These are phyloP conservation scores for Sigmodon hispidus DNA, from an alignment of 2,113 vertebrate genomes.

Conservation along the genomic window DNA sequence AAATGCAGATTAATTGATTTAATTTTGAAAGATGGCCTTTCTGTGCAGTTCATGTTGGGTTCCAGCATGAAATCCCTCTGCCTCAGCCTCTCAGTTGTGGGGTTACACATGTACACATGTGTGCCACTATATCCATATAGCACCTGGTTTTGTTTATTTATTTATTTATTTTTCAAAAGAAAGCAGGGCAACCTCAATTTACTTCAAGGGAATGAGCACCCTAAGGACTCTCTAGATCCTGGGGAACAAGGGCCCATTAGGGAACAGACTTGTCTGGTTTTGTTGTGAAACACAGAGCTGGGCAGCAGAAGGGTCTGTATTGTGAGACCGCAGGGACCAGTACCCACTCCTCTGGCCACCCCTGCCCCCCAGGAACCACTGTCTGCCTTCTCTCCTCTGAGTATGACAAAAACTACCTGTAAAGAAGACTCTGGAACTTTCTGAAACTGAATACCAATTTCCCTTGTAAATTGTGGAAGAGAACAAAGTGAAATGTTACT, in stretches of 20 bases:
- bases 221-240: background rate
- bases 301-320: background rate
- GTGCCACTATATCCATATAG: no score
- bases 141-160: no score
- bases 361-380: background rate
- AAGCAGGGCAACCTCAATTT: background rate
- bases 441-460: background rate
- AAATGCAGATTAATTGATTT: background rate
- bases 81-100: background rate
- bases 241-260: background rate
- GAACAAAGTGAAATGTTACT: background rate
- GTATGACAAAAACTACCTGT: background rate
- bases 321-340: background rate
- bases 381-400: background rate
- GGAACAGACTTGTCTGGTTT: background rate
- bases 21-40: background rate
- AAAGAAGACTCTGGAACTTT: background rate
- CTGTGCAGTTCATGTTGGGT: background rate
- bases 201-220: background rate
- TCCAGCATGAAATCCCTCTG: background rate
- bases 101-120: background rate
- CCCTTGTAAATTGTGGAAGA: background rate
- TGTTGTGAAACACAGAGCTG: background rate
- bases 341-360: background rate
- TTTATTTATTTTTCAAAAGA: background rate